These are phyloP conservation scores for Malurus melanocephalus DNA, from an alignment of 2,113 vertebrate genomes.

Conservation along the genomic window DNA sequence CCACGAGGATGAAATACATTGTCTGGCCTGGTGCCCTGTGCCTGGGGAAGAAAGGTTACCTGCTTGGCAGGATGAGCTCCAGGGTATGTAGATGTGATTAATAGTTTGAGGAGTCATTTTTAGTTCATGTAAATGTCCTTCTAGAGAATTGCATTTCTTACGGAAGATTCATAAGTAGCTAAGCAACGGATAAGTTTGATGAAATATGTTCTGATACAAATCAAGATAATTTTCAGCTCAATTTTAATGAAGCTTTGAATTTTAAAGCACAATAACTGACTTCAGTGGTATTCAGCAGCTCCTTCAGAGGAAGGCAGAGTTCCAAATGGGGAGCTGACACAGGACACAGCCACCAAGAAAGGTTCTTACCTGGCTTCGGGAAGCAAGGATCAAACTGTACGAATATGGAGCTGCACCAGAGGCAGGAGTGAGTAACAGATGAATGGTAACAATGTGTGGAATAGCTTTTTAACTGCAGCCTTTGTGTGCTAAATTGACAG, in stretches of 20 bases:
- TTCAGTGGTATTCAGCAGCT: neutral
- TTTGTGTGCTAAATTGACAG: neutral
- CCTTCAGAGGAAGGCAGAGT: conserved; percentile 53
- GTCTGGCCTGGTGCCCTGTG: conserved; percentile 86
- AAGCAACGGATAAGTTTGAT: neutral
- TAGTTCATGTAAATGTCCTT: neutral
- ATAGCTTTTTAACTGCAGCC: neutral
- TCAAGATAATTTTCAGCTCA: neutral
- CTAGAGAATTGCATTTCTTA: neutral
- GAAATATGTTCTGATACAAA: neutral
- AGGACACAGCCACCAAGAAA: conserved; percentile 47
- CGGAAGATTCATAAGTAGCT: neutral
- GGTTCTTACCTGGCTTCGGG: conserved; percentile 88
- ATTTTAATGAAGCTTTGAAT: neutral
- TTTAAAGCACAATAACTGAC: neutral
- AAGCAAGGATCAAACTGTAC: conserved; percentile 93
- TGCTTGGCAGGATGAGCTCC: conserved; percentile 70
- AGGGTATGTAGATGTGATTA: conserved; percentile 61
- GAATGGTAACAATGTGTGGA: neutral
- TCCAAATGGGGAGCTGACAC: conserved; percentile 56
- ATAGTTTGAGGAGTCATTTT: neutral
- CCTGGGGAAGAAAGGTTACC: conserved; percentile 69
- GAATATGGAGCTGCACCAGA: conserved; percentile 87
- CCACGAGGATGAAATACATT: conserved; percentile 94
- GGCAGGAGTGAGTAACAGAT: conserved; percentile 80